A percentile compares a stretch with the other conserved stretches of the same genome.
Conservation (phyloP, 2,113 vertebrate species). For the Pantherophis guttatus region DNA sequence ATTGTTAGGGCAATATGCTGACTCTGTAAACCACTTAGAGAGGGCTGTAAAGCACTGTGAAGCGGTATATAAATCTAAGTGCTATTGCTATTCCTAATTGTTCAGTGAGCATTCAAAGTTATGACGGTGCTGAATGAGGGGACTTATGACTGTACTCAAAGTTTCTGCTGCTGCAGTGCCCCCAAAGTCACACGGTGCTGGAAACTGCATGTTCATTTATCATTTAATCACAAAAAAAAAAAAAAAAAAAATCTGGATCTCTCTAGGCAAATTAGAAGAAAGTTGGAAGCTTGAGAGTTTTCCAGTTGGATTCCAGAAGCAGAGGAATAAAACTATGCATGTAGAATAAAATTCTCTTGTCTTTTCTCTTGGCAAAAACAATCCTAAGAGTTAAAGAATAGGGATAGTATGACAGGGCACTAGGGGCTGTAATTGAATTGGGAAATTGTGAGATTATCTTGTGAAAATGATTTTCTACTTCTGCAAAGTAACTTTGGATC, state of each 20-base stretch:
- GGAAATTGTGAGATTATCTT: background rate
- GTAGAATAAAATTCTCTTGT: background rate
- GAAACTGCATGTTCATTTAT: background rate
- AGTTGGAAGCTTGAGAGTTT: background rate
- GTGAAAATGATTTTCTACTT: background rate
- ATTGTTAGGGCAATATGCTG: background rate
- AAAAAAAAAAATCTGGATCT: background rate
- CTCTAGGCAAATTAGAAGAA: background rate
- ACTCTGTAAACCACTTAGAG: background rate
- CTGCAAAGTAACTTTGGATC: background rate
- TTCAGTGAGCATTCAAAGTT: background rate
- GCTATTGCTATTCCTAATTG: background rate
- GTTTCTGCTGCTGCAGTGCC: background rate
- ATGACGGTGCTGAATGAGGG: background rate
- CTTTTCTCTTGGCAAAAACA: background rate
- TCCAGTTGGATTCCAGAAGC: background rate
- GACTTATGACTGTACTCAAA: background rate
- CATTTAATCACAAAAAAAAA: background rate
- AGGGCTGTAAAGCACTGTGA: background rate
- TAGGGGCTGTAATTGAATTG: background rate
- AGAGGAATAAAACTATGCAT: background rate
- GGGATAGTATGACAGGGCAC: background rate
- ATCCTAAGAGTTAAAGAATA: background rate
- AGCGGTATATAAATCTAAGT: background rate
- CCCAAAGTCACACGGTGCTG: background rate